A percentile compares a stretch with the other conserved stretches of the same genome.
Conservation (phyloP, 2,888 invertebrate species). For the Limulus polyphemus region DNA sequence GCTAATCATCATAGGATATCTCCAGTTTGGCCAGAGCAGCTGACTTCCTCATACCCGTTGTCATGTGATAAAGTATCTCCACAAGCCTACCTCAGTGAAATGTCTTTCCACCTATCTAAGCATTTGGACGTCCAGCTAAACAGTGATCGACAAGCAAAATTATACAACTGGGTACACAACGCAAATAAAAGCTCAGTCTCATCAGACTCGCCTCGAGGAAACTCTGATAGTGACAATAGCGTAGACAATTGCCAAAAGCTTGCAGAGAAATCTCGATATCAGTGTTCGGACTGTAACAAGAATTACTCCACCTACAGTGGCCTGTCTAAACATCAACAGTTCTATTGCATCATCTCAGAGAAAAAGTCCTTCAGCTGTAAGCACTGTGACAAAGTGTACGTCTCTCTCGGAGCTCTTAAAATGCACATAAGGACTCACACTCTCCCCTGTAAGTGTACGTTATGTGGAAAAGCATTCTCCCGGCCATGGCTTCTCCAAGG, state of each 20-base stretch:
- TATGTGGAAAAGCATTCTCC: conserved; percentile 94
- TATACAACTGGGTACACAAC: too few relatives aligned
- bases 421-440: conserved; percentile 99
- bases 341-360: conserved; percentile 73
- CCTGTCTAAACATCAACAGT: conserved; percentile 86
- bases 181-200: too few relatives aligned
- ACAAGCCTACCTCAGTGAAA: too few relatives aligned
- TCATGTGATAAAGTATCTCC: too few relatives aligned
- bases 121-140: too few relatives aligned
- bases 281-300: conserved; percentile 85
- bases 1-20: too few relatives aligned
- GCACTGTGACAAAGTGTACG: conserved; percentile 90
- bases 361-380: conserved; percentile 91
- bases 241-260: neutral
- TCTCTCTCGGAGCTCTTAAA: conserved; percentile 89
- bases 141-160: too few relatives aligned
- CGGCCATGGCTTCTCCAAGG: conserved; percentile 95
- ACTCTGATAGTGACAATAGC: neutral
- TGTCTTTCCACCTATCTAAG: too few relatives aligned
- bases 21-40: too few relatives aligned
- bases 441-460: conserved; percentile 86
- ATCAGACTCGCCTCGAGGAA: neutral
- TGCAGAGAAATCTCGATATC: conserved; percentile 47
- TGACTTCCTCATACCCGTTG: too few relatives aligned
- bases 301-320: conserved; percentile 95